phyloP scores from a whole-genome alignment of 2,113 vertebrate genomes.

The Ophiodon elongatus region DNA sequence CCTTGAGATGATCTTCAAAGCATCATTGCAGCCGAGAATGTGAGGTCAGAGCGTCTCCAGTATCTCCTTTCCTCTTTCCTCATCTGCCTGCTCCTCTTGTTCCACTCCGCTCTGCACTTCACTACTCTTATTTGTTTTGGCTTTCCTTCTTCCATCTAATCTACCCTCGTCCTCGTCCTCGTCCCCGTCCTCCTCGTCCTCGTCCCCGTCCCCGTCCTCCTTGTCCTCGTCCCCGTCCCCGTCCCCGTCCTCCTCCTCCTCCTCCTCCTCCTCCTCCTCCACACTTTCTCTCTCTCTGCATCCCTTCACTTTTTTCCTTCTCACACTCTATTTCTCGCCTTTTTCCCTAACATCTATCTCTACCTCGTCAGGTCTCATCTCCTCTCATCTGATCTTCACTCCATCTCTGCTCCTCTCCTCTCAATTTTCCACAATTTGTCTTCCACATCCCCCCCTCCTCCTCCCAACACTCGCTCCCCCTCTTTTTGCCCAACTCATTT shows the following conservation, averaged over 20 bases:
- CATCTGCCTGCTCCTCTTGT: slow-evolving; percentile 24
- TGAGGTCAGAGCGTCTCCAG: slow-evolving; percentile 66
- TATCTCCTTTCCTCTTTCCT: slow-evolving; percentile 44
- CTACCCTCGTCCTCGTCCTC: neutral
- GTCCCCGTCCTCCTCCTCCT: neutral
- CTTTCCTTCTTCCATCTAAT: slow-evolving; percentile 55
- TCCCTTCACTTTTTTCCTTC: slow-evolving; percentile 36
- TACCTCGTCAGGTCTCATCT: slow-evolving; percentile 51
- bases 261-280: neutral
- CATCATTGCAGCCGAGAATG: slow-evolving; percentile 59
- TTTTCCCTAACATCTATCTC: slow-evolving; percentile 51
- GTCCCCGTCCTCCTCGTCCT: neutral
- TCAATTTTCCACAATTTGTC: slow-evolving; percentile 1
- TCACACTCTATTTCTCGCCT: slow-evolving; percentile 63
- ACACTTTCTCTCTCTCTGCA: slow-evolving; percentile 35
- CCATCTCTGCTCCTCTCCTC: neutral
- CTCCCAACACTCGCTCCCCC: neutral
- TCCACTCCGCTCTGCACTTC: slow-evolving; percentile 45
- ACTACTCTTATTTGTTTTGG: slow-evolving; percentile 41
- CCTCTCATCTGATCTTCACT: slow-evolving; percentile 6
- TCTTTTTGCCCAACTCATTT: slow-evolving; percentile 33
- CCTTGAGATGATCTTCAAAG: slow-evolving; percentile 82
- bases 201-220: neutral
- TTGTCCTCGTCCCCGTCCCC: neutral
- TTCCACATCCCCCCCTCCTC: neutral